Conservation (phyloP, 1,140 invertebrate genomes). For the Euura lappo region DNA sequence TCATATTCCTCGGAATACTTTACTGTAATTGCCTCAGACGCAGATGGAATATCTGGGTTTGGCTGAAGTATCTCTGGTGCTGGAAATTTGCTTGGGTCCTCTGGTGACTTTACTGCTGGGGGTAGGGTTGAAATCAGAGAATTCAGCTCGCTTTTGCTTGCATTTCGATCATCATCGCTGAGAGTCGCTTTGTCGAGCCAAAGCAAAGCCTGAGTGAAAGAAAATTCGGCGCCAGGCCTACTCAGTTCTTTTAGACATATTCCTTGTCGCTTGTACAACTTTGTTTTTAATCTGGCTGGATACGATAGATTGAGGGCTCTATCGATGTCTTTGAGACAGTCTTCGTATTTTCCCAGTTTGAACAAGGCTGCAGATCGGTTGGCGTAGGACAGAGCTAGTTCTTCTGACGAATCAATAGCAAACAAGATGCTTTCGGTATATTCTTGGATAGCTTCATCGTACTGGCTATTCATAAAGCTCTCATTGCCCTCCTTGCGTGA, state of each 20-base stretch:
- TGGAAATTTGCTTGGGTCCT: background rate
- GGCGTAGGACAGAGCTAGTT: conserved; percentile 70
- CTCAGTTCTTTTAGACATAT: background rate
- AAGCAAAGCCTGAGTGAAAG: background rate
- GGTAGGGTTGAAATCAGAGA: background rate
- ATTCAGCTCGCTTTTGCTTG: background rate
- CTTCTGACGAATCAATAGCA: conserved; percentile 62
- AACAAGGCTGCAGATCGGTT: conserved; percentile 69
- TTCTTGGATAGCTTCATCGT: conserved; percentile 53
- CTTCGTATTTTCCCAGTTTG: no score
- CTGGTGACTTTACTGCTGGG: background rate
- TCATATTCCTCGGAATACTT: conserved; percentile 64
- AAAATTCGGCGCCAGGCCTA: background rate
- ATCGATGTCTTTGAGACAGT: no score
- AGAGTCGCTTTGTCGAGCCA: background rate
- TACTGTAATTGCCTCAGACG: no score
- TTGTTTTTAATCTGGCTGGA: no score
- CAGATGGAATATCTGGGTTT: no score
- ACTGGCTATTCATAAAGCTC: conserved; percentile 22
- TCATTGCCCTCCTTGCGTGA: conserved; percentile 33
- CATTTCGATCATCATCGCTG: background rate
- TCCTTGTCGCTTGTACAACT: no score
- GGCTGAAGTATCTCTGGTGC: conserved; percentile 38
- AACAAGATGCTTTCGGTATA: conserved; percentile 69
- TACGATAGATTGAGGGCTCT: no score